phyloP scores from a whole-genome alignment of 1,140 invertebrate species.

The Brevipalpus yothersi region DNA sequence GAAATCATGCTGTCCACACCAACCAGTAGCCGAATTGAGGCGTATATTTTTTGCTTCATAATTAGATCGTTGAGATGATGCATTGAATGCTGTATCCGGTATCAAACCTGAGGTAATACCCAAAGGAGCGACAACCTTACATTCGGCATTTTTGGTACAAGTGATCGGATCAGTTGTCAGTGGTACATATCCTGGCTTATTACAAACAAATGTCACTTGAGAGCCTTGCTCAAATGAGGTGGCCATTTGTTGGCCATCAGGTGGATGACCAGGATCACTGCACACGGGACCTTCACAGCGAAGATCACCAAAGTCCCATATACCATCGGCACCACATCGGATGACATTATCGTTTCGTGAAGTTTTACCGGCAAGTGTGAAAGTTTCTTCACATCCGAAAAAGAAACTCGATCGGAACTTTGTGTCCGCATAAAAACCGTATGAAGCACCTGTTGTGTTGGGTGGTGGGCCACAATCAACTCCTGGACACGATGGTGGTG shows the following conservation, averaged over 20 bases:
- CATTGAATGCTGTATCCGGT: constrained; percentile 83
- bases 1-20: constrained; percentile 55
- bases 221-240: constrained; percentile 74
- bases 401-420: constrained; percentile 75
- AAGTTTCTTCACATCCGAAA: constrained; percentile 88
- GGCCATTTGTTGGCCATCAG: constrained; percentile 64
- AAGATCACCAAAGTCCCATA: constrained; percentile 90
- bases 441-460: constrained; percentile 70
- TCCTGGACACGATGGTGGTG: constrained; percentile 48
- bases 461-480: constrained; percentile 62
- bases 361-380: constrained; percentile 74
- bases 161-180: constrained; percentile 69
- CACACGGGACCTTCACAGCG: constrained; percentile 86
- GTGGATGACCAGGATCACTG: constrained; percentile 73
- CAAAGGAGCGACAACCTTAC: constrained; percentile 67
- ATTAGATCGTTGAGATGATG: constrained; percentile 48
- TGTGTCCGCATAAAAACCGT: constrained; percentile 55
- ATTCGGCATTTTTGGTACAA: constrained; percentile 63
- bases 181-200: constrained; percentile 68
- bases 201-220: constrained; percentile 68
- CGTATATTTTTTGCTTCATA: constrained; percentile 37
- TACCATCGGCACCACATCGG: constrained; percentile 62
- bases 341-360: constrained; percentile 72
- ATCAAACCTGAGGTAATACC: constrained; percentile 72
- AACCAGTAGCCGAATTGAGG: constrained; percentile 76